Base-by-base conservation (phyloP, 2,113 vertebrate species). In the Bubalus kerabau region DNA sequence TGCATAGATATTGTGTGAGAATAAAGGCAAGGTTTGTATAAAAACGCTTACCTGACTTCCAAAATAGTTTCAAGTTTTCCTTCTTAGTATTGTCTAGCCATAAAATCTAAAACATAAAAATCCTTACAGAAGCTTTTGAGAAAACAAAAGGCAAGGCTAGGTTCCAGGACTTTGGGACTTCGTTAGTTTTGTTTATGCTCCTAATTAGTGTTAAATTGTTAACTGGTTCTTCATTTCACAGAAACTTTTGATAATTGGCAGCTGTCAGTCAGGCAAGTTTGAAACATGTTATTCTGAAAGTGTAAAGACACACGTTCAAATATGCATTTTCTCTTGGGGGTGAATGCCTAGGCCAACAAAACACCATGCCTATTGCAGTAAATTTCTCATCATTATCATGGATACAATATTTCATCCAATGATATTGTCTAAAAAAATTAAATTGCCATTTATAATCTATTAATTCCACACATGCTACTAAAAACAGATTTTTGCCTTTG, bases 131-230 rank as follows among this genome's bases (percentile, higher is more conserved):
- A 82, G 60, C 32, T 91, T 87, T 84, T 84, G 57, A 92, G 87
- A 92, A 94, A 84, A 21, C 7, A 5, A 36, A 87, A 46, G 43
- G 64, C 40, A 46, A 62, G 30, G 46, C 57, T 59, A 57, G 26
- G 3, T 88, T 90, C 17, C 9, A 64, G 46, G 88, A 86, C 43
- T 92, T 67, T 36, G 78, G 13, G 15, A 81, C 32, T 60, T 96
- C 30, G 71, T 91, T 91, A 64, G 56, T 74, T 96, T 94, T 92
- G n/a, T 86, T 78, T 89, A 87, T 81, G 64, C 50, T 89, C 57
- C n/a, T 95, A 96, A 95, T 80, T 80, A 91, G 19, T 93, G 82
- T 93, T 74, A 97, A 93, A 84, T 93, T 93, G 56, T 89, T 93
- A 81, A 88, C 16, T 91, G 23, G 3, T 57, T 88, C 59, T 90